phyloP scores from a whole-genome alignment of 2,888 invertebrate genomes.

The Lepidochrysops patricia region DNA sequence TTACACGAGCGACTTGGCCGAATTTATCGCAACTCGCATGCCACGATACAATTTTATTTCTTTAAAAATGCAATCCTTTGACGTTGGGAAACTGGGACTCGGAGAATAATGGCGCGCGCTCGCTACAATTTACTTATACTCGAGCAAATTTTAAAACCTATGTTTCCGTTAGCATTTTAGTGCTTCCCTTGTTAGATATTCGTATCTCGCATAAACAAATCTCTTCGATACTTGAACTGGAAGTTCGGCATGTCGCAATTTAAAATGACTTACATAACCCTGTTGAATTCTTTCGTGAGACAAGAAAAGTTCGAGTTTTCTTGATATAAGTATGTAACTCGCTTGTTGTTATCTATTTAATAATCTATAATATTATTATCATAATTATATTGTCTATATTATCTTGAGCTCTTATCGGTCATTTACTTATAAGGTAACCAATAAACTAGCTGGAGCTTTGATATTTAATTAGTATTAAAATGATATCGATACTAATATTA shows the following conservation, averaged over 20 bases:
- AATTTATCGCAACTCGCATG: slow-evolving; percentile 32
- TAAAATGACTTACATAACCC: neutral
- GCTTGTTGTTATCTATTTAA: neutral
- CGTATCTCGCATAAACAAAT: neutral
- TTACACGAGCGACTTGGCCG: slow-evolving; percentile 48
- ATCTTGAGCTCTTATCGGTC: too few species aligned
- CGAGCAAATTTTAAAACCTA: slow-evolving; percentile 7
- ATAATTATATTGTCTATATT: too few species aligned
- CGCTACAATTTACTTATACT: slow-evolving; percentile 3
- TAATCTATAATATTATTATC: too few species aligned
- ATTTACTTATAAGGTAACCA: too few species aligned
- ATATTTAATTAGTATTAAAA: too few species aligned
- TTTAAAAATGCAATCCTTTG: slow-evolving; percentile 20
- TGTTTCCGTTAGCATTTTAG: neutral
- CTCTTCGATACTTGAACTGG: neutral
- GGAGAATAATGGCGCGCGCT: slow-evolving; percentile 8
- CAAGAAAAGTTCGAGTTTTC: neutral
- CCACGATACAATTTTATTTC: slow-evolving; percentile 28
- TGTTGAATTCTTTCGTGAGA: neutral
- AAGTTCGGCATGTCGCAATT: neutral
- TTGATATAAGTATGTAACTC: neutral
- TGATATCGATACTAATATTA: too few species aligned
- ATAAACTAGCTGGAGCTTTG: too few species aligned
- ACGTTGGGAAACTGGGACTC: slow-evolving; percentile 11
- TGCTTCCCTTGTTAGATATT: neutral